Base-by-base conservation (phyloP, 2,113 vertebrate species). In the Siniperca knerii region DNA sequence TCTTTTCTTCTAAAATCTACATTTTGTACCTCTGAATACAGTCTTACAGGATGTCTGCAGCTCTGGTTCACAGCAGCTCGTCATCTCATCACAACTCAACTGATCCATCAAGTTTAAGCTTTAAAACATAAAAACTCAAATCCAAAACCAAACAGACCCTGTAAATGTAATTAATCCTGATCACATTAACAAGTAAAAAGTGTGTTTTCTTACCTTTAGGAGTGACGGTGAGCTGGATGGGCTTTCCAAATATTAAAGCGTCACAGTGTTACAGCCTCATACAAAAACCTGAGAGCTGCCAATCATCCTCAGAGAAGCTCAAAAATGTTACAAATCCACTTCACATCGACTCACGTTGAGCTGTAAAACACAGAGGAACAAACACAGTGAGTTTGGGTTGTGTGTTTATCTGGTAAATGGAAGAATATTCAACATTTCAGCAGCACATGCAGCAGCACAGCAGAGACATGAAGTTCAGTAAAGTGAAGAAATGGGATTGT, bases 161-260 rank as follows among this genome's bases (percentile, higher is more conserved):
- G 6, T 0, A 5, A 52, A 13, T 8, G 0, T 6, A 3, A 25
- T 8, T 0, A 0, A 44, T 29, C 57, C 21, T 54, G 25, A 5
- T 33, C 0, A 2, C 0, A 1, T n/a, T 4, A 33, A n/a, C 2
- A 9, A 46, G n/a, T 0, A 62, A 2, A 61, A 48, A 10, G 8
- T 0, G 1, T 2, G 9, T 79, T 66, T 86, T 78, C 83, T 89
- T 89, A 94, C 92, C 94, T 86, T 10, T 33, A 20, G 78, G 82
- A 3, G 0, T 0, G 29, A 95, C 84, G 0, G 64, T 93, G 50
- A 95, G 82, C 1, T 0, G 0, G 67, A 92, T 92, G 15, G 67
- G 15, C 0, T 13, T 0, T 0, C 87, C 92, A n/a, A 95, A 94
- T 0, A 5, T 40, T 3, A 91, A 13, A 11, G 4, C 4, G 23